These are phyloP conservation scores for Hirudo medicinalis DNA, from an alignment of 1,140 invertebrate species.

Conservation along the genomic window DNA sequence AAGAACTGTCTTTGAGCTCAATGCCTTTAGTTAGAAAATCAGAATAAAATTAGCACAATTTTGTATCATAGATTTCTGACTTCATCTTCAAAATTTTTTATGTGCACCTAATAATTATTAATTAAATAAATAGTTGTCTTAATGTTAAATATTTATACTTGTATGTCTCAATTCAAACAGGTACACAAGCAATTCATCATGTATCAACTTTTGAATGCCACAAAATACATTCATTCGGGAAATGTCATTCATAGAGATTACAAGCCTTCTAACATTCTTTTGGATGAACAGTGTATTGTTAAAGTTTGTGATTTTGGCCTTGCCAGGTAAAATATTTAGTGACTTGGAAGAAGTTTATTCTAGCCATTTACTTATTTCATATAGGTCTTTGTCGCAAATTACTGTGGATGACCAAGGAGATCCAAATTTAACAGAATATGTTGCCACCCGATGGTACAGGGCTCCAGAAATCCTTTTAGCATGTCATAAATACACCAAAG, in stretches of 20 bases:
- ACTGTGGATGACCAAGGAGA: slow-evolving; percentile 44
- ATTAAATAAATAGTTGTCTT: too few species aligned
- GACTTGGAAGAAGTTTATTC: not conserved
- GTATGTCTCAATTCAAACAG: slow-evolving; percentile 10
- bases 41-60: too few species aligned
- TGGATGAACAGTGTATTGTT: slow-evolving; percentile 57
- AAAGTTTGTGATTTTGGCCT: slow-evolving; percentile 89
- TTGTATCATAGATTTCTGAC: too few species aligned
- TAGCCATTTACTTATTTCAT: not conserved
- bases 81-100: too few species aligned
- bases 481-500: slow-evolving; percentile 75
- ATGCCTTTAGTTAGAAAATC: too few species aligned
- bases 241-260: slow-evolving; percentile 88
- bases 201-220: slow-evolving; percentile 87
- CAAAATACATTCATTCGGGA: slow-evolving; percentile 89
- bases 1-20: too few species aligned
- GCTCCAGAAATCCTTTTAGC: slow-evolving; percentile 67
- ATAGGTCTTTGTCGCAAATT: slow-evolving; percentile 57
- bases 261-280: slow-evolving; percentile 68
- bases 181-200: slow-evolving; percentile 88
- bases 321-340: slow-evolving; percentile 42
- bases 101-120: too few species aligned
- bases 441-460: slow-evolving; percentile 48
- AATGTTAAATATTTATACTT: too few species aligned
- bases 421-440: slow-evolving; percentile 44